A percentile compares a stretch with the other conserved stretches of the same genome.
These are phyloP conservation scores for Enoplolaimus lenunculus DNA, from an alignment of 2,888 invertebrate species.

Conservation along the genomic window DNA sequence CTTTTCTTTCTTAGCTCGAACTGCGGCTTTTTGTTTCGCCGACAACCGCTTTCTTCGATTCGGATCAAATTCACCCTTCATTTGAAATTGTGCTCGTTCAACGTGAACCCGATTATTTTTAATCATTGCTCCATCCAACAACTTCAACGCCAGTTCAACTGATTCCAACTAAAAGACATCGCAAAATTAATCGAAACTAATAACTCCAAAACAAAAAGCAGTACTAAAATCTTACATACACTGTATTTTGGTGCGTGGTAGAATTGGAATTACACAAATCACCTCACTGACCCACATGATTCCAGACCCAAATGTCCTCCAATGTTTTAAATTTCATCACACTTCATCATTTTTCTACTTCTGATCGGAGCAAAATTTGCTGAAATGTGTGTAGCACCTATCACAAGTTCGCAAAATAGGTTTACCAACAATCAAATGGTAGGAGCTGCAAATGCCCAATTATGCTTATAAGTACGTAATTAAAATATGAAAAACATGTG, in stretches of 20 bases:
- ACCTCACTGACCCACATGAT: no score
- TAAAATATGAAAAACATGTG: no score
- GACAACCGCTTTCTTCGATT: constrained; percentile 64
- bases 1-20: constrained; percentile 81
- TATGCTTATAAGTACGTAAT: no score
- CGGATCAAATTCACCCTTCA: constrained; percentile 84
- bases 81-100: constrained; percentile 78
- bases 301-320: no score
- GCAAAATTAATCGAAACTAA: constrained; percentile 13
- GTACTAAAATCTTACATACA: not conserved
- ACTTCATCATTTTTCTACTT: no score
- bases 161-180: constrained; percentile 59
- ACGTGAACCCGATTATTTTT: constrained; percentile 68
- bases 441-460: no score
- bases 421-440: no score
- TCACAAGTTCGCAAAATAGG: no score
- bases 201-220: constrained; percentile 18
- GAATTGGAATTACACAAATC: no score
- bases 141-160: constrained; percentile 72
- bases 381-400: no score
- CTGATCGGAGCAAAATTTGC: no score
- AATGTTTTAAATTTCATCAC: no score
- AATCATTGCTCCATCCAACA: constrained; percentile 71
- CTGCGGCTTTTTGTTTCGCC: constrained; percentile 62
- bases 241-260: not conserved